phyloP scores from a whole-genome alignment of 2,113 vertebrate species.

The Heptranchias perlo region DNA sequence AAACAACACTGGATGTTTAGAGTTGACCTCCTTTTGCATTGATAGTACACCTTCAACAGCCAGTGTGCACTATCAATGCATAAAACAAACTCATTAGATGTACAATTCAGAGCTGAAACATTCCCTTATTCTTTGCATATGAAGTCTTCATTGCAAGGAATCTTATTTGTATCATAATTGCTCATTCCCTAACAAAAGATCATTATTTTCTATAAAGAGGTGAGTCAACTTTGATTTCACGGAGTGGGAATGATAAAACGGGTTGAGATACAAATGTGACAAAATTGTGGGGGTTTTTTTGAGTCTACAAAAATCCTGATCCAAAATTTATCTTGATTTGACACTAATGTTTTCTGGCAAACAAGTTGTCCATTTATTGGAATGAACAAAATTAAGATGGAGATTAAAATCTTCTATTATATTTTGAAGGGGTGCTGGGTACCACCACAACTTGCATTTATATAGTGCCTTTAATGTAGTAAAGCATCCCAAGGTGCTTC shows the following conservation, averaged over 20 bases:
- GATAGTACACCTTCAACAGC: neutral
- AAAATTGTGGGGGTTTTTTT: too few relatives aligned
- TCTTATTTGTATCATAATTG: neutral
- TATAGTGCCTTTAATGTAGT: neutral
- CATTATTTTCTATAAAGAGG: neutral
- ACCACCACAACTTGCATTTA: neutral
- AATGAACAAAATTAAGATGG: neutral
- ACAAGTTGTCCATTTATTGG: neutral
- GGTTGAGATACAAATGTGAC: neutral
- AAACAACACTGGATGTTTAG: too few relatives aligned
- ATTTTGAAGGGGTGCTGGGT: neutral
- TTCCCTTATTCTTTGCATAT: too few relatives aligned
- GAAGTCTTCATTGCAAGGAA: neutral
- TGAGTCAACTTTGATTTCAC: neutral
- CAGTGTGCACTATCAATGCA: neutral
- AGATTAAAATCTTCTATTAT: neutral
- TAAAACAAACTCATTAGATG: neutral
- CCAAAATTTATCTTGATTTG: too few relatives aligned
- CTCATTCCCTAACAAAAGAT: neutral
- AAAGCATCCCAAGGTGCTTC: neutral
- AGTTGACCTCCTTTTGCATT: too few relatives aligned
- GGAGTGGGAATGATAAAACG: neutral
- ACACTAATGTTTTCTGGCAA: neutral
- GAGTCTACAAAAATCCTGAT: neutral
- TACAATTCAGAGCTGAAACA: constrained; percentile 19